Percentiles rank a stretch among this genome's conserved stretches.
Conservation (phyloP, 2,888 invertebrate species). For the Pheosia gnoma region DNA sequence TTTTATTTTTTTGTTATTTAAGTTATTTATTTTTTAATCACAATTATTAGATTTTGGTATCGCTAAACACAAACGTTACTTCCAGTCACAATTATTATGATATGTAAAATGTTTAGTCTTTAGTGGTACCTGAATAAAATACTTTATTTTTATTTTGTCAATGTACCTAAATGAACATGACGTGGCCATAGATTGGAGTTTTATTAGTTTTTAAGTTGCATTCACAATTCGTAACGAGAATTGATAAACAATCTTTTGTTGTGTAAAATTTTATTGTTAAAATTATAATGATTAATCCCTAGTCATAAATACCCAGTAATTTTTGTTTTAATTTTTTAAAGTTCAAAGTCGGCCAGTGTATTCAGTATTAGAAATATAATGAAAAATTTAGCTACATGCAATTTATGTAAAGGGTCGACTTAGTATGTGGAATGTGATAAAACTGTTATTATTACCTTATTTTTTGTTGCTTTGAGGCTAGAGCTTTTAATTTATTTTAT, state of each 20-base stretch:
- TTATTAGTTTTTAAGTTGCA: constrained; percentile 38
- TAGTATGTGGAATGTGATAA: not conserved
- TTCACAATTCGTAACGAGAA: constrained; percentile 13
- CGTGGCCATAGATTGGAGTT: constrained; percentile 56
- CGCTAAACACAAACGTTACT: not conserved
- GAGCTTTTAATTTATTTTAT: constrained; percentile 2
- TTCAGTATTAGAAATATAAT: constrained; percentile 4
- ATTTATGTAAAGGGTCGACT: not conserved
- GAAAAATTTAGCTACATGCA: not conserved
- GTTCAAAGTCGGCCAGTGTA: not conserved
- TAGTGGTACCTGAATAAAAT: not conserved
- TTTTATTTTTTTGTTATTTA: constrained; percentile 22
- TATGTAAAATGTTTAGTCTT: not conserved
- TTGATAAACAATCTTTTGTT: constrained; percentile 29
- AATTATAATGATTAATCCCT: constrained; percentile 60
- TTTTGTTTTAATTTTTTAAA: constrained; percentile 4
- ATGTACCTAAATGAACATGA: constrained; percentile 49
- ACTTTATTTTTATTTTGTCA: not conserved
- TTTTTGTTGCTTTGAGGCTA: constrained; percentile 6
- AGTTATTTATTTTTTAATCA: constrained; percentile 11
- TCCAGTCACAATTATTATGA: too few species aligned
- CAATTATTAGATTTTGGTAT: not conserved
- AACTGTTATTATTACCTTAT: not conserved
- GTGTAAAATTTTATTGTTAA: constrained; percentile 26
- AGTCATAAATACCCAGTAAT: constrained; percentile 50